Evolutionary conservation across 2,797 vertebrate species (phyloP).

Genomic region (Odontamblyopus rebecca): DNA sequence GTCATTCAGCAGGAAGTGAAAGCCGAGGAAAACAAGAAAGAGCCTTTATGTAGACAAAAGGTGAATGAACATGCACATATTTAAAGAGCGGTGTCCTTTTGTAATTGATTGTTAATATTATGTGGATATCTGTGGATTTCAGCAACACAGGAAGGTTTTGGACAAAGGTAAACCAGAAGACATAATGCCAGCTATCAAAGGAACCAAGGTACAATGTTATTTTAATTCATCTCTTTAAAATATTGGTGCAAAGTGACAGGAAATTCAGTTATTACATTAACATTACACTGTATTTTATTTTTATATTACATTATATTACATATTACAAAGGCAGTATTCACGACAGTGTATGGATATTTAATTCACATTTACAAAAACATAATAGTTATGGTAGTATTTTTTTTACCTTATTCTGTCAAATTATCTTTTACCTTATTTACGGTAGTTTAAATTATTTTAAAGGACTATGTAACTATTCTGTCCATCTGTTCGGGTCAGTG

Average conservation of each 20-base stretch:
- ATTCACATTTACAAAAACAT: neutral
- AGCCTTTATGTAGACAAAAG: constrained; percentile 97
- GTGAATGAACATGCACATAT: constrained; percentile 62
- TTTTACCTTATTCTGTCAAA: neutral
- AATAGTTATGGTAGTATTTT: neutral
- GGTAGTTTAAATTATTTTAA: no score
- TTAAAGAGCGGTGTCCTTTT: neutral
- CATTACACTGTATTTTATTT: neutral
- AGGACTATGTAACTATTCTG: neutral
- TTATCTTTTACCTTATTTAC: neutral
- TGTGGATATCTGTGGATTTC: constrained; percentile 54
- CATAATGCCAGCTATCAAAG: constrained; percentile 93
- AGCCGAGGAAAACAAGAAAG: constrained; percentile 96
- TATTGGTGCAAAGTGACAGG: no score
- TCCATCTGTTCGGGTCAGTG: neutral
- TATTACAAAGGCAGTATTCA: neutral
- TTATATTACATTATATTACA: neutral
- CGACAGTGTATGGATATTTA: neutral
- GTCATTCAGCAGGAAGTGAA: constrained; percentile 94
- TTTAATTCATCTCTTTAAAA: constrained; percentile 1
- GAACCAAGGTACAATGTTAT: constrained; percentile 85
- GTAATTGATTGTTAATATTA: constrained; percentile 6
- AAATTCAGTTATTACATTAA: neutral
- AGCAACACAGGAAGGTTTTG: constrained; percentile 99
- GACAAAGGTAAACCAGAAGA: constrained; percentile 99